Percentiles rank a stretch among this genome's conserved stretches.
phyloP scores from a whole-genome alignment of 2,888 invertebrate species.

The Abrostola tripartita region DNA sequence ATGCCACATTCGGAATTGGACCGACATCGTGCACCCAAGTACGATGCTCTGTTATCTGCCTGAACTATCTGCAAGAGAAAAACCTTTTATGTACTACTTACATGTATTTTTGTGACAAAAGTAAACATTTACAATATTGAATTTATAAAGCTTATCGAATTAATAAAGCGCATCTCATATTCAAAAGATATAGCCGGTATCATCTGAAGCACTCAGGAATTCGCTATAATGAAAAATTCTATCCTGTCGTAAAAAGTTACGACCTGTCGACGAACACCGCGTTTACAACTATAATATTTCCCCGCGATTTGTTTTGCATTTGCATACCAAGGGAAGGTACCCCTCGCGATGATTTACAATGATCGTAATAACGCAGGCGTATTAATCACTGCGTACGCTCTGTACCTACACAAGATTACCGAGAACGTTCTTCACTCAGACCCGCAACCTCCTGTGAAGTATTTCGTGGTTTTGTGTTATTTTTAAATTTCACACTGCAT shows the following conservation, averaged over 20 bases:
- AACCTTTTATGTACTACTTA: constrained; percentile 2
- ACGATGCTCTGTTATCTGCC: constrained; percentile 65
- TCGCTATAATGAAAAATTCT: constrained; percentile 32
- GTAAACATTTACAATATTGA: neutral
- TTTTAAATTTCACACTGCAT: constrained; percentile 68
- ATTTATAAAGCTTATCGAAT: no score
- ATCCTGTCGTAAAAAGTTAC: constrained; percentile 36
- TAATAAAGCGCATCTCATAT: neutral
- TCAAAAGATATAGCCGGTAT: constrained; percentile 7
- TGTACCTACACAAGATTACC: constrained; percentile 38
- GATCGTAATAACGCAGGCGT: constrained; percentile 55
- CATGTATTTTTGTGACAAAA: neutral
- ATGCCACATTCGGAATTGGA: constrained; percentile 90
- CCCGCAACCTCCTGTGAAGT: constrained; percentile 45
- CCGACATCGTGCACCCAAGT: constrained; percentile 90
- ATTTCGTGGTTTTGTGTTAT: constrained; percentile 63
- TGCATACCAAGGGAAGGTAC: constrained; percentile 54
- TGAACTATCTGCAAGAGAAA: constrained; percentile 70
- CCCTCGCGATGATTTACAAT: constrained; percentile 58
- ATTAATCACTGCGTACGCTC: constrained; percentile 60
- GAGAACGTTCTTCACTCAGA: constrained; percentile 56
- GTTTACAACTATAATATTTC: constrained; percentile 46
- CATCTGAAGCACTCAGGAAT: constrained; percentile 11
- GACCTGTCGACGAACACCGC: constrained; percentile 27
- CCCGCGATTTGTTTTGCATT: constrained; percentile 48